Base-by-base conservation (phyloP, 2,113 vertebrate genomes). In the Ancistrus triradiatus region DNA sequence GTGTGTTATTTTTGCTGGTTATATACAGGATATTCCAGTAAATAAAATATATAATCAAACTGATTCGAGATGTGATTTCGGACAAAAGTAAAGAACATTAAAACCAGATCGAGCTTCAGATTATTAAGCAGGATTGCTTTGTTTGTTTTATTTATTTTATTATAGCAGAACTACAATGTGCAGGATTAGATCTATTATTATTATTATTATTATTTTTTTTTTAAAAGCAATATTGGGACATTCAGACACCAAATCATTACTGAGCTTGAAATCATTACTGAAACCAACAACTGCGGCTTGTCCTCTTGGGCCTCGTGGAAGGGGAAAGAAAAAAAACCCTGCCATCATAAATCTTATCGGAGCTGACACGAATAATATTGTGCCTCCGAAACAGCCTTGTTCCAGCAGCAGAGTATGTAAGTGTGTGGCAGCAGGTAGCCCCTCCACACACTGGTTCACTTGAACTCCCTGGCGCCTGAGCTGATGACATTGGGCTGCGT, bases 391-490 rank as follows among this genome's bases (percentile, higher is more conserved):
- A 66, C 42, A 47, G 7, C 28, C 42, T 25, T 21, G 27, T 47
- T 56, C 56, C 18, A 55, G 46, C 19, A 47, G 40, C 15, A 13
- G 52, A 11, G 51, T 1, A 31, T 15, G 33, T 68, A 72, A 72
- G 72, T 63, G 51, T 53, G 42, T 74, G 73, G 47, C 70, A 74
- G 80, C 78, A 78, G 77, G 74, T 84, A 80, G 70, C 77, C 65
- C 42, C 57, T 74, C 14, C 44, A 25, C 59, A 61, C 80, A 82
- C 83, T 78, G 74, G 80, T 79, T 74, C 59, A 78, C 44, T 82
- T 86, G 82, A 84, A 84, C 73, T 82, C 79, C 72, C 73, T 59
- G 81, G 83, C 84, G 80, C 79, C 83, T 80, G 70, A 58, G 72
- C 75, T 70, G 51, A 69, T 76, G 83, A 76, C 59, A 72, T 78